Percentiles rank a stretch among this genome's conserved stretches.
Conservation (phyloP, 2,888 invertebrate genomes). For the Lymantria dispar region DNA sequence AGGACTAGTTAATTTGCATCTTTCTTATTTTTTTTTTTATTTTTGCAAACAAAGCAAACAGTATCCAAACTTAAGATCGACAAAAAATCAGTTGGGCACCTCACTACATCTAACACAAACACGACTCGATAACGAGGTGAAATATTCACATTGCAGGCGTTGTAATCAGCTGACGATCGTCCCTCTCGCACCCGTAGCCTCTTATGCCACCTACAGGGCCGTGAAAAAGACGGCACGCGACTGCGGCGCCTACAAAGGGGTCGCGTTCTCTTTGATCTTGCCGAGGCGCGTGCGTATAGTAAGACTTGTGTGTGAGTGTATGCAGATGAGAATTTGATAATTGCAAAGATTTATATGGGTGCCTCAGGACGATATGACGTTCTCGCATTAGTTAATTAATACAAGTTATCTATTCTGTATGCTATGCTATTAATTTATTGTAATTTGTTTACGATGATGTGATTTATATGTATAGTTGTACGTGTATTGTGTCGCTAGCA, state of each 20-base stretch:
- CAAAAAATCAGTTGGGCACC: slow-evolving; percentile 32
- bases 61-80: slow-evolving; percentile 45
- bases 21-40: too few species aligned
- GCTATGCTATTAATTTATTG: slow-evolving; percentile 5
- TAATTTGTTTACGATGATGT: slow-evolving; percentile 5
- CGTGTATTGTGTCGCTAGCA: too few species aligned
- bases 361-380: slow-evolving; percentile 32
- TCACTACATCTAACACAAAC: slow-evolving; percentile 78
- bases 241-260: slow-evolving; percentile 79
- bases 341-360: slow-evolving; percentile 77
- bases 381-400: slow-evolving; percentile 36
- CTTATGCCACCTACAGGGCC: slow-evolving; percentile 53
- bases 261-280: slow-evolving; percentile 77
- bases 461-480: not conserved
- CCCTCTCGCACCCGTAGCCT: slow-evolving; percentile 56
- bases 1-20: too few species aligned
- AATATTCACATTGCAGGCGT: slow-evolving; percentile 80
- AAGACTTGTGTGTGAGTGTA: slow-evolving; percentile 61
- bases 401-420: slow-evolving; percentile 21
- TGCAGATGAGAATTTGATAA: slow-evolving; percentile 83
- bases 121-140: slow-evolving; percentile 82
- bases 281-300: slow-evolving; percentile 76
- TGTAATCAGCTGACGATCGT: slow-evolving; percentile 68
- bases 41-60: slow-evolving; percentile 33
- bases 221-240: slow-evolving; percentile 76